A percentile compares a stretch with the other conserved stretches of the same genome.
phyloP scores from a whole-genome alignment of 2,888 invertebrate species.

The Neocrepidodera transversa region DNA sequence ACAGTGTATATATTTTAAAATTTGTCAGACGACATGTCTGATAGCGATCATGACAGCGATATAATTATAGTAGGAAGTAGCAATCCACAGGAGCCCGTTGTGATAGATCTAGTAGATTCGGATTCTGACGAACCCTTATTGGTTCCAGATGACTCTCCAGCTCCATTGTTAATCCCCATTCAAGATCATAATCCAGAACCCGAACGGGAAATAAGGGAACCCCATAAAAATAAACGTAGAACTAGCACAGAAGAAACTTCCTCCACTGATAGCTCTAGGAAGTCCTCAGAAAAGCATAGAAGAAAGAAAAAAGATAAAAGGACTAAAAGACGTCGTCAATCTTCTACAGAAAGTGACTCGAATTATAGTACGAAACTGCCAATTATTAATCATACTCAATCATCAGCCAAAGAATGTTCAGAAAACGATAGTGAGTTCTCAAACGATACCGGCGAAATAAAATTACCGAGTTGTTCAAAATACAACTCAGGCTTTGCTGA shows the following conservation, averaged over 20 bases:
- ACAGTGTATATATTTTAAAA: too few relatives aligned
- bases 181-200: constrained; percentile 28
- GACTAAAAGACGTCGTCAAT: constrained; percentile 22
- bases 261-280: constrained; percentile 37
- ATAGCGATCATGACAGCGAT: constrained; percentile 56
- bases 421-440: constrained; percentile 12
- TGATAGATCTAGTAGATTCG: constrained; percentile 49
- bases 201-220: constrained; percentile 29
- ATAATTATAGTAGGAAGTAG: constrained; percentile 52
- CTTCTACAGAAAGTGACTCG: constrained; percentile 26
- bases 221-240: constrained; percentile 20
- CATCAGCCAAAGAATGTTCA: constrained; percentile 22
- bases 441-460: background rate
- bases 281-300: constrained; percentile 36
- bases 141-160: constrained; percentile 43
- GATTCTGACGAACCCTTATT: constrained; percentile 54
- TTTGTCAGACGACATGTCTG: constrained; percentile 50
- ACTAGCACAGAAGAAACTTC: constrained; percentile 20
- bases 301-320: constrained; percentile 34
- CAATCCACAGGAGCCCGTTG: constrained; percentile 45
- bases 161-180: constrained; percentile 28
- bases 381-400: background rate
- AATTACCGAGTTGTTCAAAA: constrained; percentile 31
- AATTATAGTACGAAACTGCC: constrained; percentile 17
- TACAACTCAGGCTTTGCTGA: constrained; percentile 18